Base-by-base conservation (phyloP, 2,113 vertebrate genomes). In the Kobus ellipsiprymnus region DNA sequence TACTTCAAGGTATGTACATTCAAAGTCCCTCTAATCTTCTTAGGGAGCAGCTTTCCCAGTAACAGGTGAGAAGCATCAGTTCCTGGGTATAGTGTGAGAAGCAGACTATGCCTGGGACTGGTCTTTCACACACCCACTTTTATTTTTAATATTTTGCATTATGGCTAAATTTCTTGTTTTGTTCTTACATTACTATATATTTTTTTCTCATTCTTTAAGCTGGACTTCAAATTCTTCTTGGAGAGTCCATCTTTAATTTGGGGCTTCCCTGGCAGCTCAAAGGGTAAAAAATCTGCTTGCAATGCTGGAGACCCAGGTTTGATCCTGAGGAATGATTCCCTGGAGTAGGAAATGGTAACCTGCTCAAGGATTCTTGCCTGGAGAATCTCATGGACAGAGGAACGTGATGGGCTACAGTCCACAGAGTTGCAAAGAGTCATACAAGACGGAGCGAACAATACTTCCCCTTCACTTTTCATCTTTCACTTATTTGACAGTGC, bases 361-460 rank as follows among this genome's bases (percentile, higher is more conserved):
- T 10, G 23, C 33, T 40, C 36, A 36, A 74, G 36, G 12, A 40
- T 74, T 40, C 67, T 40, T 74, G 36, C 21, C 67, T 74, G 21
- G 67, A 74, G n/a, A 74, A 40, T 23, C 67, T 74, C 36, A 40
- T 40, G n/a, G n/a, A 36, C 10, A 23, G 67, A 40, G 19, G 19
- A 74, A 40, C 67, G 10, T 74, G 67, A 5, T 74, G 67, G 67
- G 67, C 67, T 74, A 40, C 19, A 40, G 67, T 74, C 10, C 19
- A 71, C 13, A 6, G n/a, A 10, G n/a, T 71, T 71, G 10, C n/a
- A 71, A 71, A 71, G 67, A 74, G 10, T 74, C n/a, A 74, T n/a
- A 40, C n/a, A 74, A 10, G n/a, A 13, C 1, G 6, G n/a, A 74
- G 19, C 0, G 0, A 25, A 5, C 25, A 25, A 74, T 11, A 40